Evolutionary conservation across 2,113 vertebrate genomes (phyloP).

Genomic region (Oryzias javanicus): DNA sequence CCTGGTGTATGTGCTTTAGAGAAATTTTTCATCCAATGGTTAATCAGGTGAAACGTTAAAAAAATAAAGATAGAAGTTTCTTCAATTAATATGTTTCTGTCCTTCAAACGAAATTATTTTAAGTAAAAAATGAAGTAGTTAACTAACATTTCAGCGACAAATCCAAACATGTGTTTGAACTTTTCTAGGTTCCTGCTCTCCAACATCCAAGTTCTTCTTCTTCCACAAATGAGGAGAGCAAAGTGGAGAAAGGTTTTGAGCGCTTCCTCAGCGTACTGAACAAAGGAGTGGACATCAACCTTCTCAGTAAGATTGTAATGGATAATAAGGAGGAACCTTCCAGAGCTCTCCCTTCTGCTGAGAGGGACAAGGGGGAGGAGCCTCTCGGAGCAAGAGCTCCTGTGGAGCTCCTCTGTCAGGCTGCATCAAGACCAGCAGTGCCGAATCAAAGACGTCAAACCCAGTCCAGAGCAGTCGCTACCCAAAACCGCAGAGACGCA

Average conservation of each 20-base stretch:
- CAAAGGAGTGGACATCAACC: slow-evolving; percentile 65
- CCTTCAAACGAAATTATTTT: no score
- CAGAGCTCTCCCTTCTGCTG: not conserved
- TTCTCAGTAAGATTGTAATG: slow-evolving; percentile 52
- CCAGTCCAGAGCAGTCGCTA: not conserved
- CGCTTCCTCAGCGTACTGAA: slow-evolving; percentile 68
- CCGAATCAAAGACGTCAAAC: not conserved
- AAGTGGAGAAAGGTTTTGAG: slow-evolving; percentile 43
- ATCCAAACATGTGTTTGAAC: no score
- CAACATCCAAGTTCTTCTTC: not conserved
- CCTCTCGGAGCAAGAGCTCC: not conserved
- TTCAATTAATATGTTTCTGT: no score
- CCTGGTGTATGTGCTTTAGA: no score
- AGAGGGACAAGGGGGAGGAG: not conserved
- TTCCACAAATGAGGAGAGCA: slow-evolving; percentile 8
- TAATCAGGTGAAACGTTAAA: no score
- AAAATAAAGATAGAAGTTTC: no score
- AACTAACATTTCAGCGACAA: no score
- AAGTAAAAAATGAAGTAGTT: no score
- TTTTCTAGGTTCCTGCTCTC: no score
- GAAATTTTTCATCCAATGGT: no score
- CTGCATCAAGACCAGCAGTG: not conserved
- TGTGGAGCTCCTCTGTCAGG: not conserved
- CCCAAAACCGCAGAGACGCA: not conserved
- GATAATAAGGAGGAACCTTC: slow-evolving; percentile 21